Conservation (phyloP, 2,113 vertebrate species). For the Chiloscyllium plagiosum region DNA sequence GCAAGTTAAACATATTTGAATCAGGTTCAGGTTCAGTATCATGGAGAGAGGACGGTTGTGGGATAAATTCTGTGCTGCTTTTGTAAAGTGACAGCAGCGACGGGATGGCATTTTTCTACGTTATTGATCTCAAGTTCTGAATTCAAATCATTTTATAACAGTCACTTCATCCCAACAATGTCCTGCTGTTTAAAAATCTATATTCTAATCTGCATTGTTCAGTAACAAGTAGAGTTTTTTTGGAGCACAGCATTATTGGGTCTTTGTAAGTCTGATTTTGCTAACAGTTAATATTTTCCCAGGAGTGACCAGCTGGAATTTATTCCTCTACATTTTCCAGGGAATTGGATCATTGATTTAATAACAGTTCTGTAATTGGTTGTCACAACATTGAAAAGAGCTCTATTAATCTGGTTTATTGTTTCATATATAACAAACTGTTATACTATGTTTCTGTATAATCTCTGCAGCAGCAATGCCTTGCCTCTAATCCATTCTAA, state of each 20-base stretch:
- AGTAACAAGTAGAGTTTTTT: neutral
- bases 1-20: neutral
- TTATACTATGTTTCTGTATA: neutral
- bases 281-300: neutral
- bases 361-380: conserved; percentile 3
- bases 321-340: neutral
- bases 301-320: neutral
- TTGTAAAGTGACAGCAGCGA: neutral
- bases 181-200: neutral
- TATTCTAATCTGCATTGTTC: neutral
- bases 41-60: neutral
- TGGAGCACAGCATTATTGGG: neutral
- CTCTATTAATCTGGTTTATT: neutral
- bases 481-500: neutral
- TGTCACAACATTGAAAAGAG: neutral
- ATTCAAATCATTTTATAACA: neutral
- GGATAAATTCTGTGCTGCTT: neutral
- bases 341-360: conserved; percentile 10
- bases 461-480: neutral
- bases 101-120: neutral
- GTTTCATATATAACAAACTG: neutral
- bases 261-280: neutral
- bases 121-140: neutral
- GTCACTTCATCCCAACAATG: neutral
- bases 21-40: neutral